Evolutionary conservation across 2,797 vertebrate genomes (phyloP).

Genomic region (Acanthurus leucopareius): DNA sequence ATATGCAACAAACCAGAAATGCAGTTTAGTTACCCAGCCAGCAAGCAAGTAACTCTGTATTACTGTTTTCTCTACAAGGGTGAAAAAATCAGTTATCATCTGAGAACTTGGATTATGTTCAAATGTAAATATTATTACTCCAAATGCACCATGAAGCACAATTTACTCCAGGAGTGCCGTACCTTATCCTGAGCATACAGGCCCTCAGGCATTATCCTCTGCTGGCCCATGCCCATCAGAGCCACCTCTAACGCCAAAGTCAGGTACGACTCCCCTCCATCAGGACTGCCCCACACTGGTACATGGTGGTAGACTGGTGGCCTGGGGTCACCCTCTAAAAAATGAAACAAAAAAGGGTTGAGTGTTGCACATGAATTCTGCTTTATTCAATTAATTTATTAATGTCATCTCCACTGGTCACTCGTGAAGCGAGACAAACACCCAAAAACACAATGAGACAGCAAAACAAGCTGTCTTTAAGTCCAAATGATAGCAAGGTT

Average conservation of each 20-base stretch:
- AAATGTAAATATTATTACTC: not conserved
- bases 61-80: not conserved
- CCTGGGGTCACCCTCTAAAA: slow-evolving; percentile 92
- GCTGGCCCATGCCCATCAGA: slow-evolving; percentile 98
- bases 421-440: not conserved
- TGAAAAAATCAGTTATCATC: not conserved
- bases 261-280: slow-evolving; percentile 93
- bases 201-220: slow-evolving; percentile 98
- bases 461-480: no score
- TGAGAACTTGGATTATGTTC: not conserved
- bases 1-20: slow-evolving; percentile 9
- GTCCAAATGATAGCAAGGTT: no score
- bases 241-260: slow-evolving; percentile 96
- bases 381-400: not conserved
- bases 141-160: not conserved
- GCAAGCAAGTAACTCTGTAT: not conserved
- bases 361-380: not conserved
- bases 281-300: slow-evolving; percentile 88
- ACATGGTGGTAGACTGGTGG: slow-evolving; percentile 95
- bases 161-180: not conserved
- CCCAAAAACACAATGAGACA: no score
- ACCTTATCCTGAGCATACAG: slow-evolving; percentile 97
- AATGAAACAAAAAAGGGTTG: not conserved
- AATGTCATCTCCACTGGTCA: not conserved
- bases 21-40: not conserved